A percentile compares a stretch with the other conserved stretches of the same genome.
These are phyloP conservation scores for Drosophila dunni DNA, from an alignment of 1,140 invertebrate species.

Conservation along the genomic window DNA sequence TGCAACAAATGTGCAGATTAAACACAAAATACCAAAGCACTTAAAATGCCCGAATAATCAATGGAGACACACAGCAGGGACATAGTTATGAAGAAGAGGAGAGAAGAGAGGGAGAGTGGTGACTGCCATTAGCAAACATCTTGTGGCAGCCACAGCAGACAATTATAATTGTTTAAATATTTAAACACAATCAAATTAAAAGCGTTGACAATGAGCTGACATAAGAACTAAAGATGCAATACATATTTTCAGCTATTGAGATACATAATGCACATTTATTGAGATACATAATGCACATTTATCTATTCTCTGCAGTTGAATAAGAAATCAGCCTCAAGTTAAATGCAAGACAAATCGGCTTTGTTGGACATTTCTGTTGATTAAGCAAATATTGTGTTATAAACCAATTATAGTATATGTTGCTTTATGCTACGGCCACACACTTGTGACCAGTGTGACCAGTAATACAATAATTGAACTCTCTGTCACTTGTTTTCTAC, in stretches of 20 bases:
- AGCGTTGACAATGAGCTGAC: slow-evolving; percentile 26
- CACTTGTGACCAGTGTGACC: neutral
- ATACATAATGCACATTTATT: slow-evolving; percentile 2
- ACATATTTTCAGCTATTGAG: neutral
- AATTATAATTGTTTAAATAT: slow-evolving; percentile 75
- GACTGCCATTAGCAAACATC: slow-evolving; percentile 44
- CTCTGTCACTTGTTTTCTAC: neutral
- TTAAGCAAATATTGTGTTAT: too few species aligned
- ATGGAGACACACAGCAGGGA: slow-evolving; percentile 34
- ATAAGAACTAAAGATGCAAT: slow-evolving; percentile 3
- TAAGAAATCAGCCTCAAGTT: neutral
- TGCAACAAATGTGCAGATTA: slow-evolving; percentile 80
- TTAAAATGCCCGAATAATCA: slow-evolving; percentile 73
- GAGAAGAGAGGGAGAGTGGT: slow-evolving; percentile 27
- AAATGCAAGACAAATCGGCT: neutral
- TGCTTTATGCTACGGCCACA: too few species aligned
- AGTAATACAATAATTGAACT: neutral
- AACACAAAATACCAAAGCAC: slow-evolving; percentile 79
- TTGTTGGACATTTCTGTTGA: neutral
- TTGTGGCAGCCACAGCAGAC: slow-evolving; percentile 40
- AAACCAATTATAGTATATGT: too few species aligned
- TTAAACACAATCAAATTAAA: slow-evolving; percentile 53
- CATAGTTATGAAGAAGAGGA: neutral
- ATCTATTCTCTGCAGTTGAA: neutral
- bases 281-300: slow-evolving; percentile 2